phyloP scores from a whole-genome alignment of 2,113 vertebrate genomes.

The Mus spicilegus region DNA sequence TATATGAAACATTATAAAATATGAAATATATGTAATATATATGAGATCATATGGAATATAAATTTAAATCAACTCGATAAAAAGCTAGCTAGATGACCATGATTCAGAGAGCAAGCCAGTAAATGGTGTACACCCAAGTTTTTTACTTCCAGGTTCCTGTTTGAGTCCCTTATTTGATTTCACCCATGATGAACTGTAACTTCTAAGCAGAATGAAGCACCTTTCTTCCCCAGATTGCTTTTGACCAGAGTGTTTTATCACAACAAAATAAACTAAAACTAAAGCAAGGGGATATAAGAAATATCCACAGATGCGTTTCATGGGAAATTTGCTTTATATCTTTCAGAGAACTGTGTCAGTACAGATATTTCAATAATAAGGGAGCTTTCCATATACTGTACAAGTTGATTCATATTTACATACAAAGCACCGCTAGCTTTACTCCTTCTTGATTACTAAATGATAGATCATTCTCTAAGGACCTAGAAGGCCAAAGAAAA shows the following conservation, averaged over 20 bases:
- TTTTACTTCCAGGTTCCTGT: not conserved
- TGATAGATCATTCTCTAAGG: not conserved
- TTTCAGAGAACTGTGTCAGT: not conserved
- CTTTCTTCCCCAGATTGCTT: not conserved
- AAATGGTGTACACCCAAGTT: not conserved
- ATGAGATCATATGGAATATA: no score
- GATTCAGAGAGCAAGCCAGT: not conserved
- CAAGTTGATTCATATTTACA: not conserved
- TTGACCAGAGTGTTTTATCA: not conserved
- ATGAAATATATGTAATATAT: no score
- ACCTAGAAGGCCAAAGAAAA: not conserved
- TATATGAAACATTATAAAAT: no score
- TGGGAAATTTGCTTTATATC: not conserved
- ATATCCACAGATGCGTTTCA: not conserved
- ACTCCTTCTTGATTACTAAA: slow-evolving; percentile 27
- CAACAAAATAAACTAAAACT: not conserved
- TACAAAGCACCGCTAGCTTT: not conserved
- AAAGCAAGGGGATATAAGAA: not conserved
- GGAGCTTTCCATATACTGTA: not conserved
- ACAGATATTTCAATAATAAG: not conserved
- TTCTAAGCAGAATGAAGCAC: not conserved
- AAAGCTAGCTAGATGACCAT: not conserved
- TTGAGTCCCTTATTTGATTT: not conserved
- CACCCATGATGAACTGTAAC: not conserved
- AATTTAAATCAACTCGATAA: no score